Percentiles rank a stretch among this genome's conserved stretches.
These are phyloP conservation scores for Lottia scabra DNA, from an alignment of 2,888 invertebrate species.

Conservation along the genomic window DNA sequence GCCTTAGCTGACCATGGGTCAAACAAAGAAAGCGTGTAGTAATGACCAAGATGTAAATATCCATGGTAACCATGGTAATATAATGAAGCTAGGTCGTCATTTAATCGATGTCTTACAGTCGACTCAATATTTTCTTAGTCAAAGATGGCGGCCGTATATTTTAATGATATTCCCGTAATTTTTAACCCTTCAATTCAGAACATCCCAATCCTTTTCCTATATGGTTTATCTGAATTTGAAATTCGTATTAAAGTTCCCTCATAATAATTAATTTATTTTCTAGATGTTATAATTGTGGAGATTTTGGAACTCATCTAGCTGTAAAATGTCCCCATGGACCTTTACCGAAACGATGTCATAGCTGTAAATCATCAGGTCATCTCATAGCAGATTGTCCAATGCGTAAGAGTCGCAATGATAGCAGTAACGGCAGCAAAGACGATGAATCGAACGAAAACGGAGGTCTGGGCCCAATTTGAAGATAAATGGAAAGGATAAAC, in stretches of 20 bases:
- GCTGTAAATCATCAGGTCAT: slow-evolving; percentile 89
- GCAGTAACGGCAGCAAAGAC: slow-evolving; percentile 29
- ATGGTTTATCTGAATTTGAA: too few species aligned
- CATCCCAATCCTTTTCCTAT: too few species aligned
- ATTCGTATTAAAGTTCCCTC: neutral
- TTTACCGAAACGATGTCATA: slow-evolving; percentile 91
- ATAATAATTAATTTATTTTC: slow-evolving; percentile 20
- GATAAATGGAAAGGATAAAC: neutral
- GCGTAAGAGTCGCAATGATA: slow-evolving; percentile 27
- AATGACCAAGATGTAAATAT: neutral
- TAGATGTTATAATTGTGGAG: slow-evolving; percentile 93
- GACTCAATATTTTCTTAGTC: too few species aligned
- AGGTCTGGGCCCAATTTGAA: neutral
- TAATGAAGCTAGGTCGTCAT: neutral
- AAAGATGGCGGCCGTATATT: too few species aligned
- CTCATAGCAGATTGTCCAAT: slow-evolving; percentile 88
- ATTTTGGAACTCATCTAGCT: slow-evolving; percentile 92
- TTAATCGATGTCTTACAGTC: neutral
- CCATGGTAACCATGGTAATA: neutral
- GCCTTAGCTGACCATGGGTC: neutral
- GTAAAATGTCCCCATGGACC: slow-evolving; percentile 89
- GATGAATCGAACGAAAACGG: slow-evolving; percentile 25
- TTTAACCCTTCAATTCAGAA: too few species aligned
- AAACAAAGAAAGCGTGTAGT: slow-evolving; percentile 3
- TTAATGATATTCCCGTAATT: too few species aligned